Base-by-base conservation (phyloP, 2,113 vertebrate species). In the Recurvirostra avosetta region DNA sequence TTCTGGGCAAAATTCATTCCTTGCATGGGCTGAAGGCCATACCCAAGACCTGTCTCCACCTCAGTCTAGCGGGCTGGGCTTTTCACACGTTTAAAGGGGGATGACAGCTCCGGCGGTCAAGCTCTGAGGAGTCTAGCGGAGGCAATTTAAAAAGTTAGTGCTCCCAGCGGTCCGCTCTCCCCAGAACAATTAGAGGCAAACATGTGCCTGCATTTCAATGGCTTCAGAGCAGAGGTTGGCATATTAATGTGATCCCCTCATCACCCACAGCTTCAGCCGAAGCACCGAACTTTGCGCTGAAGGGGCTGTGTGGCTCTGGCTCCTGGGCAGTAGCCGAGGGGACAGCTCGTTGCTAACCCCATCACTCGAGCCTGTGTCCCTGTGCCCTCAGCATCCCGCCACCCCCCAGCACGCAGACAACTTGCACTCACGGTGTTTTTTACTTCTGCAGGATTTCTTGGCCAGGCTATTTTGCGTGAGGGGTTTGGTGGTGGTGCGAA, bases 101-200 rank as follows among this genome's bases (percentile, higher is more conserved):
- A 32, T 94, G 88, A 90, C 75, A 88, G 86, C 75, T 90, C 74
- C 5, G 26, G 38, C 8, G 9, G 74, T 12, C 9, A 53, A 85
- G 88, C 90, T 88, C 91, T 8, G 72, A 94, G 67, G 86, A 89
- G 49, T 68, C 62, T 22, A 59, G 55, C 0, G 1, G 34, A 90
- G 62, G 58, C 71, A 88, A 95, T 96, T 94, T 62, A 70, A 86
- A 77, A 92, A 88, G 78, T 73, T 92, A 73, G 27, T 29, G 79
- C 86, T 95, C 88, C 92, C 94, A 86, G 83, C 19, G 38, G 71
- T 32, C 76, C 5, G 1, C 82, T 81, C 40, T 96, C 91, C 75
- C 78, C 86, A 50, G 86, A 19, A 95, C 88, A 96, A 96, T 94
- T 92, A 94, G 63, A 94, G 59, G 75, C 59, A 92, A 88, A 83